A percentile compares a stretch with the other conserved stretches of the same genome.
Conservation (phyloP, 2,888 invertebrate species). For the Athalia circularis region DNA sequence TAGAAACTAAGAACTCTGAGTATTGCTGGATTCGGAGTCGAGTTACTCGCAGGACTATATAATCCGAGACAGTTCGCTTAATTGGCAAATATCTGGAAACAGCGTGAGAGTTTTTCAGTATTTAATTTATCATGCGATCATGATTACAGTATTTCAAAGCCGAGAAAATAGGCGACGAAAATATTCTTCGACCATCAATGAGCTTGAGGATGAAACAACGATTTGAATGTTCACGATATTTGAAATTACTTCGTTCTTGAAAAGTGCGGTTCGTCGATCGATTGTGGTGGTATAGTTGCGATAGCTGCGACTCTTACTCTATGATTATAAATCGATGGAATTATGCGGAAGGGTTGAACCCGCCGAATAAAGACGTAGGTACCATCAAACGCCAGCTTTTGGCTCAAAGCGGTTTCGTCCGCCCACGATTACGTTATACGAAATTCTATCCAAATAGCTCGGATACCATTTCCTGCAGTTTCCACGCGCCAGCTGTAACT, state of each 20-base stretch:
- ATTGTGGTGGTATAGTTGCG: neutral
- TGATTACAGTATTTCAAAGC: too few species aligned
- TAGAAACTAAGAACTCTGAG: slow-evolving; percentile 58
- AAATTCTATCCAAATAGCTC: neutral
- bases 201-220: too few species aligned
- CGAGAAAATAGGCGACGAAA: too few species aligned
- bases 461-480: neutral
- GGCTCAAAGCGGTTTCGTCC: neutral
- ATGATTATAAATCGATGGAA: neutral
- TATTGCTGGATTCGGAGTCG: slow-evolving; percentile 1
- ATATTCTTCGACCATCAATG: too few species aligned
- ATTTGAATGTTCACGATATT: too few species aligned
- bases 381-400: neutral
- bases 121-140: too few species aligned
- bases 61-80: neutral
- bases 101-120: too few species aligned
- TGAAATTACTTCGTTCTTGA: neutral
- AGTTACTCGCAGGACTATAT: slow-evolving; percentile 4
- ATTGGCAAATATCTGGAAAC: neutral
- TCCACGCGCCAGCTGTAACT: neutral
- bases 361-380: neutral
- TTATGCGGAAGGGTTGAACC: neutral
- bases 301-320: neutral
- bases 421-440: too few species aligned
- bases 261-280: neutral